phyloP scores from a whole-genome alignment of 1,140 invertebrate genomes.

The Cydia splendana region DNA sequence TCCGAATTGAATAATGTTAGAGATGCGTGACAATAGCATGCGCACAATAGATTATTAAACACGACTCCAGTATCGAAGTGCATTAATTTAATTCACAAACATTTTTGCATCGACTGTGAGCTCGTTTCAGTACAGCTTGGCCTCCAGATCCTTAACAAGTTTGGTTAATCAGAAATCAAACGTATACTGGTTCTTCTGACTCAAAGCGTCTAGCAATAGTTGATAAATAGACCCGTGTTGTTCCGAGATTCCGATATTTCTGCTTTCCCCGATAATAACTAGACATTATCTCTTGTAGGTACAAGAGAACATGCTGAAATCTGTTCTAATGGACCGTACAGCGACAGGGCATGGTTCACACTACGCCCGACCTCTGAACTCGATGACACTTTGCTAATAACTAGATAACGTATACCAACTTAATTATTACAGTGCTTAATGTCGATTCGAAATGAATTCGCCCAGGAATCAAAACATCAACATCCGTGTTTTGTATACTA shows the following conservation, averaged over 20 bases:
- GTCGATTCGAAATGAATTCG: neutral
- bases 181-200: neutral
- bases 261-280: slow-evolving; percentile 24
- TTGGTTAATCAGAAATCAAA: neutral
- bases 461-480: neutral
- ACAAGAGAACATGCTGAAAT: slow-evolving; percentile 20
- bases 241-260: neutral
- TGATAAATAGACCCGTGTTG: neutral
- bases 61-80: slow-evolving; percentile 8
- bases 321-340: neutral
- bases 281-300: slow-evolving; percentile 19
- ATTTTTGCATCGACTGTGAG: neutral
- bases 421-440: neutral
- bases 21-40: slow-evolving; percentile 17
- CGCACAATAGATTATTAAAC: slow-evolving; percentile 2
- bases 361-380: neutral
- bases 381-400: slow-evolving; percentile 17
- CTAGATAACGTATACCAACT: neutral
- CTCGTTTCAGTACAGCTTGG: neutral
- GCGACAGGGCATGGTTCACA: slow-evolving; percentile 5
- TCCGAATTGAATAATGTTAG: neutral
- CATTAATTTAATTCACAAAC: neutral
- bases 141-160: neutral
- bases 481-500: neutral
- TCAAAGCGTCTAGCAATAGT: neutral